Evolutionary conservation across 2,113 vertebrate species (phyloP), one percentile per base, ranked within the genome.

Genomic region (Aphyosemion australe): DNA sequence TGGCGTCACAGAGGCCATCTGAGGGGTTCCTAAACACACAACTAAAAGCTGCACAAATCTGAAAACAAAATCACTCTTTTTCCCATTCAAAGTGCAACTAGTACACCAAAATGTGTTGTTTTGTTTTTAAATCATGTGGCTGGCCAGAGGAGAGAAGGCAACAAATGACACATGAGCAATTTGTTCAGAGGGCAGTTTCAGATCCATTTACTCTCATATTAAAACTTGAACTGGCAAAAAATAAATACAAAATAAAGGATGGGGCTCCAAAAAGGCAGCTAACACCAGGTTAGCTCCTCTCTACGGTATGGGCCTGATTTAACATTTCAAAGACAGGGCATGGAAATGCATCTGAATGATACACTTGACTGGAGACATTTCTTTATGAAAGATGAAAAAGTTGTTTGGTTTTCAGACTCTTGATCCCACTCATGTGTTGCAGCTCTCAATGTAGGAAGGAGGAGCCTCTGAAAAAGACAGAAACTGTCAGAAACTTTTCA

Each of bases 361-460:
- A 1, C 20, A 6, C 19, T 31, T 21, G 15, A 7, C 21, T 10
- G 32, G 1, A 61, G 21, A 31, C 3, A 20, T 53, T 57, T 19
- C 16, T 31, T 63, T 48, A 6, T 32, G 12, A 61, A 5, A 19
- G 11, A 45, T 37, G 15, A 9, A 16, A 54, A 20, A 12, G 34
- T 37, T 0, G 0, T 26, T 12, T 19, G 18, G 46, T 41, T 39
- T 21, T 2, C 37, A 46, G n/a, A 3, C 16, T 34, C 54, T 60
- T 47, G 1, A 7, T 59, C 32, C 59, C 8, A 51, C 81, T 87
- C 79, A 94, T 86, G 84, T 92, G 69, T 91, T 92, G 81, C 92
- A 97, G 88, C 94, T 98, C 77, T 95, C 94, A n/a, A 96, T 93
- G 0, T 99, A 98, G 34, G 95, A 93, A 1, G 97, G 97, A 12